These are phyloP conservation scores for Thera obeliscata DNA, from an alignment of 2,888 invertebrate genomes.

Conservation along the genomic window DNA sequence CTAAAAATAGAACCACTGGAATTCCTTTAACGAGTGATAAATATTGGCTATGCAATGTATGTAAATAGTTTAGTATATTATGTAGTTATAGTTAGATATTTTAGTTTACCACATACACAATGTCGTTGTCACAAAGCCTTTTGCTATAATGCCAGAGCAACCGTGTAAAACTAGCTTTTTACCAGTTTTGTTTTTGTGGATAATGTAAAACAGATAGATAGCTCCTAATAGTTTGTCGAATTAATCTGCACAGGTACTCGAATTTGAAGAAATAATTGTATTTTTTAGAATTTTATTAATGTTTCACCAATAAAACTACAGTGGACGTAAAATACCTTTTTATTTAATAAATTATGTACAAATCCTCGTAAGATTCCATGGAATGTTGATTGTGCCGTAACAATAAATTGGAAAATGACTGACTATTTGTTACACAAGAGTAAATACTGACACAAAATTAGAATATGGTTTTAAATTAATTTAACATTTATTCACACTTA, in stretches of 20 bases:
- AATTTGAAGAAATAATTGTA: slow-evolving; percentile 61
- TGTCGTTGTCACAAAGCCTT: slow-evolving; percentile 14
- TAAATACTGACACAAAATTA: slow-evolving; percentile 37
- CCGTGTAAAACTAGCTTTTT: not conserved
- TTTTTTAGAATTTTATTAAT: slow-evolving; percentile 62
- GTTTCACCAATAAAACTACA: slow-evolving; percentile 58
- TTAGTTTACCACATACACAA: slow-evolving; percentile 21
- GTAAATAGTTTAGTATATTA: slow-evolving; percentile 36
- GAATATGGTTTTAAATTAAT: slow-evolving; percentile 52
- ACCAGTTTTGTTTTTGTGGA: not conserved
- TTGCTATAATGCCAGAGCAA: slow-evolving; percentile 5
- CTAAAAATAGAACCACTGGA: not conserved
- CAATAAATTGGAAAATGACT: slow-evolving; percentile 28
- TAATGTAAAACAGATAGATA: not conserved
- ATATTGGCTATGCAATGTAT: slow-evolving; percentile 37
- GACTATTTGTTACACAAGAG: slow-evolving; percentile 32
- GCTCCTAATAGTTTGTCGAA: not conserved
- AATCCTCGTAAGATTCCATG: slow-evolving; percentile 33
- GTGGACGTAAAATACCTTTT: slow-evolving; percentile 66
- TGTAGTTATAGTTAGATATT: slow-evolving; percentile 31
- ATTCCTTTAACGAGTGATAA: slow-evolving; percentile 20
- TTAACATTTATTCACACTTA: slow-evolving; percentile 72
- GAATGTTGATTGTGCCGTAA: slow-evolving; percentile 36
- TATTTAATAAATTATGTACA: slow-evolving; percentile 59
- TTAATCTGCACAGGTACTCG: slow-evolving; percentile 44